Evolutionary conservation across 1,140 invertebrate genomes (phyloP).

Genomic region (Chrysopa pallens): DNA sequence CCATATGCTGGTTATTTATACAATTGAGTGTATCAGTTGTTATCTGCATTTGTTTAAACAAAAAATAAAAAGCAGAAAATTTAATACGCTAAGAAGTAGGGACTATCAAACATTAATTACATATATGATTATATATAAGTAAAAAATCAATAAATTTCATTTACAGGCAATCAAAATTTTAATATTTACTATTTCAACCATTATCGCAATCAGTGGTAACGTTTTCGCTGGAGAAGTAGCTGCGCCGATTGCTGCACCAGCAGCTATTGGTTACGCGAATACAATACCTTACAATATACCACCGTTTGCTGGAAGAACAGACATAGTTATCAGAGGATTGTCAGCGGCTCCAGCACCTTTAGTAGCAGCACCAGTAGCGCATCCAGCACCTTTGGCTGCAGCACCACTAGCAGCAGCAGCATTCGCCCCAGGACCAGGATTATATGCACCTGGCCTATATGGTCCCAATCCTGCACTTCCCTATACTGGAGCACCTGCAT

Average conservation of each 20-base stretch:
- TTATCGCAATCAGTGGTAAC: neutral
- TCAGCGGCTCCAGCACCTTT: neutral
- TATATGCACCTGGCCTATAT: too few species aligned
- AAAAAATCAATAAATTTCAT: too few species aligned
- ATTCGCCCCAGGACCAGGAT: constrained; percentile 1
- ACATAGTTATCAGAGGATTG: constrained; percentile 15
- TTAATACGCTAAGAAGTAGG: too few species aligned
- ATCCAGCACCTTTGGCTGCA: neutral
- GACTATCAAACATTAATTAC: too few species aligned
- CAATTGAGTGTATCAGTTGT: too few species aligned
- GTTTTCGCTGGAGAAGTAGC: constrained; percentile 1
- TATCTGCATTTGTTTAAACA: too few species aligned
- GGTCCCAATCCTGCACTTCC: neutral
- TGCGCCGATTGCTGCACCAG: constrained; percentile 5
- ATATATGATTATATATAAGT: too few species aligned
- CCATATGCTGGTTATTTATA: too few species aligned
- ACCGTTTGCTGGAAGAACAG: constrained; percentile 17
- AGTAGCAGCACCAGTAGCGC: neutral
- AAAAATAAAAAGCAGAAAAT: too few species aligned
- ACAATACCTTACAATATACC: constrained; percentile 21
- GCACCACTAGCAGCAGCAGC: constrained; percentile 2
- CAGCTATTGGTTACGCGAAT: constrained; percentile 15
- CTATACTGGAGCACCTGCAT: neutral
- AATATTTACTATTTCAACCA: neutral
- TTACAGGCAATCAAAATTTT: too few species aligned